Evolutionary conservation across 1,140 invertebrate genomes (phyloP), one percentile per base, ranked within the genome.

Genomic region (Lepidurus couesii): DNA sequence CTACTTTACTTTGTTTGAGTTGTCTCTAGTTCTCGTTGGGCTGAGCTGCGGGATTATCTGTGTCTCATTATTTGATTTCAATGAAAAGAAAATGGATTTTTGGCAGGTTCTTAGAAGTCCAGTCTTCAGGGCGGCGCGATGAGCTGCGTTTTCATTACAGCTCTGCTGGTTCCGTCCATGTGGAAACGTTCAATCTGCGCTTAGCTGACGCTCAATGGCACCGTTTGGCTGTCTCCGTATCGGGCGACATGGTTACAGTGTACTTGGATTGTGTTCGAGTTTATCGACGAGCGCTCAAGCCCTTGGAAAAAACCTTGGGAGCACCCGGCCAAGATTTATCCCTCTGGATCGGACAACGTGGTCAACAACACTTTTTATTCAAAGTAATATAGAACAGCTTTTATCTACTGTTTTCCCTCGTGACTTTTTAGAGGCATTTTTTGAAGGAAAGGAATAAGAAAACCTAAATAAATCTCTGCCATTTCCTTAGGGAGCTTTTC

Each of bases 141-240:
- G 93, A 95, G 85, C 89, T 89, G 80, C 84, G 87, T 16, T 83
- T 89, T 74, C 87, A 88, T 82, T 96, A 86, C 88, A 75, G 78
- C 74, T 80, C 89, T 81, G 88, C 89, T 81, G 87, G 88, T 45
- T 85, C 85, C 77, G 88, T 92, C 81, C 90, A 91, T 83, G 90
- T 93, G 79, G 94, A 95, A 88, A 91, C 92, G 84, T 96, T 96
- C 88, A 92, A 91, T 81, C 94, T 92, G 86, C 89, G 90, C 81
- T 87, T 96, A 83, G 93, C 92, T 75, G 94, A 96, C 84, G 91
- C 91, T 83, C 88, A 88, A 81, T 96, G 94, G 94, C 94, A 96
- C 87, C 90, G 90, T 83, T 87, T 96, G 82, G 93, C 93, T 80
- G 85, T 96, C 74, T 90, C 90, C 81, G 89, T 95, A 81, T 94